A percentile compares a stretch with the other conserved stretches of the same genome.
Evolutionary conservation across 1,140 invertebrate species (phyloP).

Genomic region (Adelges cooleyi): DNA sequence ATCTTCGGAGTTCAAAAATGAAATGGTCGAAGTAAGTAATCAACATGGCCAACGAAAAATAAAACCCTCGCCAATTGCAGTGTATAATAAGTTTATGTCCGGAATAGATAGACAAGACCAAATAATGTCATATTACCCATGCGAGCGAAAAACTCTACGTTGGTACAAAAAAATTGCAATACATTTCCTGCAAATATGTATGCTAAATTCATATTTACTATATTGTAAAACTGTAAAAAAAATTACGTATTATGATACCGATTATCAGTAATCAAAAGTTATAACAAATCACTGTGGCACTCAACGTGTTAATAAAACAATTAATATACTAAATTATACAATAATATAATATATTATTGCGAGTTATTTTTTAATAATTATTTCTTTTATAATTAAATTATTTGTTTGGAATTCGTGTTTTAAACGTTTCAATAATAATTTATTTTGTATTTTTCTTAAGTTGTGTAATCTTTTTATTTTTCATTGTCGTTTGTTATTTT

Average conservation of each 20-base stretch:
- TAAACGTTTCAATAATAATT: too few relatives aligned
- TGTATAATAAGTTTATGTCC: constrained; percentile 32
- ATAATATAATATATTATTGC: too few relatives aligned
- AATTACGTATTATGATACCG: neutral
- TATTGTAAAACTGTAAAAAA: constrained; percentile 1
- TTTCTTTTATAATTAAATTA: too few relatives aligned
- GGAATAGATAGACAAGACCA: constrained; percentile 30
- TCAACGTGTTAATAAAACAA: too few relatives aligned
- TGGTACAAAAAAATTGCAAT: constrained; percentile 31
- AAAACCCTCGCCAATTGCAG: constrained; percentile 5
- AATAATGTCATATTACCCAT: constrained; percentile 29
- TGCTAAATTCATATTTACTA: constrained; percentile 15
- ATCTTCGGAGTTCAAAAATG: constrained; percentile 32
- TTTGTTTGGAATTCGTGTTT: too few relatives aligned
- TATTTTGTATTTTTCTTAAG: too few relatives aligned
- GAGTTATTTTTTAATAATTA: too few relatives aligned
- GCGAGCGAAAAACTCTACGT: constrained; percentile 30
- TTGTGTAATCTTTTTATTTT: too few relatives aligned
- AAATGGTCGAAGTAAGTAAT: constrained; percentile 30
- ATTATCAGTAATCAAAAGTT: neutral
- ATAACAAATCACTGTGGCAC: too few relatives aligned
- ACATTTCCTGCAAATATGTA: constrained; percentile 28
- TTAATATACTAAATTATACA: too few relatives aligned
- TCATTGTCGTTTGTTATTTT: too few relatives aligned
- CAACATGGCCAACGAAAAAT: constrained; percentile 28